phyloP scores from a whole-genome alignment of 1,140 invertebrate species.

The Drosophila saltans region DNA sequence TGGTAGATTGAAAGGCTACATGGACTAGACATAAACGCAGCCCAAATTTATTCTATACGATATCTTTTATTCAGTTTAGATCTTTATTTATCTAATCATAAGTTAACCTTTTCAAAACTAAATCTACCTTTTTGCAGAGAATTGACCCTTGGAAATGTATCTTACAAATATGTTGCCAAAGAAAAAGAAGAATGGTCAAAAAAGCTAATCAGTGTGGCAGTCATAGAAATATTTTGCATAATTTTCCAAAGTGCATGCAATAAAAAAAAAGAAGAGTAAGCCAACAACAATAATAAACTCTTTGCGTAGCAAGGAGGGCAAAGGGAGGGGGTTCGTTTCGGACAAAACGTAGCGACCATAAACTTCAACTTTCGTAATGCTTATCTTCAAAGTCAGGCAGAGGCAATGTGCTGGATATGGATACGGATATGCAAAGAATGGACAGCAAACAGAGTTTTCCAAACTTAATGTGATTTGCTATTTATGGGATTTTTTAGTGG shows the following conservation, averaged over 20 bases:
- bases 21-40: too few relatives aligned
- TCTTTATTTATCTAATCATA: background rate
- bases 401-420: background rate
- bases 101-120: background rate
- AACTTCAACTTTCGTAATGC: slow-evolving; percentile 71
- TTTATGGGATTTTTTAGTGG: slow-evolving; percentile 73
- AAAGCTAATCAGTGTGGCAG: slow-evolving; percentile 33
- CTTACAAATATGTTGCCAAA: background rate
- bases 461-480: slow-evolving; percentile 81
- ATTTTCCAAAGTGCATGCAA: slow-evolving; percentile 26
- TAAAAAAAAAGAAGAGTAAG: slow-evolving; percentile 38
- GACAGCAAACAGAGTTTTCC: slow-evolving; percentile 53
- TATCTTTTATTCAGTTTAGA: too few relatives aligned
- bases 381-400: slow-evolving; percentile 58
- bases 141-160: background rate
- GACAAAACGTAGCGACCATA: slow-evolving; percentile 61
- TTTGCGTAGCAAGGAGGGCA: too few relatives aligned
- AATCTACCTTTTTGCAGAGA: background rate
- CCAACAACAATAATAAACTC: slow-evolving; percentile 33
- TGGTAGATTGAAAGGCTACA: too few relatives aligned
- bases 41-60: too few relatives aligned
- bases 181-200: background rate
- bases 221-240: slow-evolving; percentile 19
- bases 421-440: slow-evolving; percentile 69
- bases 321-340: background rate